Percentiles rank a stretch among this genome's conserved stretches.
These are phyloP conservation scores for Cichlasoma orientale DNA, from an alignment of 2,797 vertebrate genomes.

Conservation along the genomic window DNA sequence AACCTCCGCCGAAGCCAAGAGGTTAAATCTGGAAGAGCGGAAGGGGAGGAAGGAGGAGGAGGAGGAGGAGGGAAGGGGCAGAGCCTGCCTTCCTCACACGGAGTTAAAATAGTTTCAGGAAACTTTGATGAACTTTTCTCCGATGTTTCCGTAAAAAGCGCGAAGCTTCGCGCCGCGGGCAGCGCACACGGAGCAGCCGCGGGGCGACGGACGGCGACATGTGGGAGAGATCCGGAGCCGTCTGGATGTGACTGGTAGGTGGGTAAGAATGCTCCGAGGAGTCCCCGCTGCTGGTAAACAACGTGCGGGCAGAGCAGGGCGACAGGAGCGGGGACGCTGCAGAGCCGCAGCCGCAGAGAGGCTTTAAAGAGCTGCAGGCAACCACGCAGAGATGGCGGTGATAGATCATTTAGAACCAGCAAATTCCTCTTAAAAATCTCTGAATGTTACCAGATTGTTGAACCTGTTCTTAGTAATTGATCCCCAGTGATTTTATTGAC, in stretches of 20 bases:
- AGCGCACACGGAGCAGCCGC: neutral
- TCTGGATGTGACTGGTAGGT: slow-evolving; percentile 50
- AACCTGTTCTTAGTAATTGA: neutral
- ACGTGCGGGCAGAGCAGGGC: slow-evolving; percentile 5
- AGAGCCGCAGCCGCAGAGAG: neutral
- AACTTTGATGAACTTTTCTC: slow-evolving; percentile 1
- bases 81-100: slow-evolving; percentile 20
- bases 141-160: neutral
- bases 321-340: neutral
- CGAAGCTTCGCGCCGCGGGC: neutral
- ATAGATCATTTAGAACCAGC: no score
- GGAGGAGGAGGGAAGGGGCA: slow-evolving; percentile 1
- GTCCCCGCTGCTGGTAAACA: slow-evolving; percentile 59
- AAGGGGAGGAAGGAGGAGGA: slow-evolving; percentile 17
- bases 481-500: fast-evolving
- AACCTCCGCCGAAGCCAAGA: neutral
- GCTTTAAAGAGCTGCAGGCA: neutral
- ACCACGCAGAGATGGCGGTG: fast-evolving
- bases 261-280: slow-evolving; percentile 19
- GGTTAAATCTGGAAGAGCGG: slow-evolving; percentile 33
- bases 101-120: neutral
- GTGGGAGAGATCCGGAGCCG: slow-evolving; percentile 40
- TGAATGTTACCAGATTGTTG: neutral
- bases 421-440: neutral
- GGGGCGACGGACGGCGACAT: slow-evolving; percentile 35